Evolutionary conservation across 2,113 vertebrate genomes (phyloP).

Genomic region (Addax nasomaculatus): DNA sequence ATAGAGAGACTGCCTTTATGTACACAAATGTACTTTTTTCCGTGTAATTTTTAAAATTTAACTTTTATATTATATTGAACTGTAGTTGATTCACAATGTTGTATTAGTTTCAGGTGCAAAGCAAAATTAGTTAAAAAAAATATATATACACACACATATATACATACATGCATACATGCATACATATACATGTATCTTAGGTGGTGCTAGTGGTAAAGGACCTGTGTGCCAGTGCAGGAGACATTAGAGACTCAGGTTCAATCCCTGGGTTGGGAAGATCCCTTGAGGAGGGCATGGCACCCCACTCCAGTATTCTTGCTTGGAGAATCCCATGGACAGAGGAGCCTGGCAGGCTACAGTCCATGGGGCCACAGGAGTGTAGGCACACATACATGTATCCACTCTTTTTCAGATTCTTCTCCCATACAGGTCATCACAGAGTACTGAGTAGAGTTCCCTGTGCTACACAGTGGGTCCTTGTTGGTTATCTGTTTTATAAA

Average conservation of each 20-base stretch:
- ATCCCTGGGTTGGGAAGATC: background rate
- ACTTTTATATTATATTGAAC: background rate
- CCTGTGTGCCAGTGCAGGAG: background rate
- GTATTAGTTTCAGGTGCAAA: background rate
- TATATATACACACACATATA: fast-evolving
- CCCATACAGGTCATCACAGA: background rate
- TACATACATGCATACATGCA: background rate
- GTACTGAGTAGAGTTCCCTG: background rate
- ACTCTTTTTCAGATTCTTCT: background rate
- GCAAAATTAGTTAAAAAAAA: background rate
- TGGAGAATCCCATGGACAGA: background rate
- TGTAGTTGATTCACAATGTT: background rate
- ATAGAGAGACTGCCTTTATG: background rate
- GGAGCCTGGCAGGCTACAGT: background rate
- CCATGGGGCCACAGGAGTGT: background rate
- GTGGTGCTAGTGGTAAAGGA: background rate
- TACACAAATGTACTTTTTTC: background rate
- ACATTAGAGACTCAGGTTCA: background rate
- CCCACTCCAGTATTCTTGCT: background rate
- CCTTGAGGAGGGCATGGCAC: background rate
- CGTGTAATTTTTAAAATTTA: background rate
- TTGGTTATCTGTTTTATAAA: background rate
- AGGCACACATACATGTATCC: background rate
- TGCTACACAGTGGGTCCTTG: background rate
- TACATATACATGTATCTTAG: background rate